Evolutionary conservation across 2,797 vertebrate genomes (phyloP), one percentile per base, ranked within the genome.

Genomic region (Rhynchotus rufescens): DNA sequence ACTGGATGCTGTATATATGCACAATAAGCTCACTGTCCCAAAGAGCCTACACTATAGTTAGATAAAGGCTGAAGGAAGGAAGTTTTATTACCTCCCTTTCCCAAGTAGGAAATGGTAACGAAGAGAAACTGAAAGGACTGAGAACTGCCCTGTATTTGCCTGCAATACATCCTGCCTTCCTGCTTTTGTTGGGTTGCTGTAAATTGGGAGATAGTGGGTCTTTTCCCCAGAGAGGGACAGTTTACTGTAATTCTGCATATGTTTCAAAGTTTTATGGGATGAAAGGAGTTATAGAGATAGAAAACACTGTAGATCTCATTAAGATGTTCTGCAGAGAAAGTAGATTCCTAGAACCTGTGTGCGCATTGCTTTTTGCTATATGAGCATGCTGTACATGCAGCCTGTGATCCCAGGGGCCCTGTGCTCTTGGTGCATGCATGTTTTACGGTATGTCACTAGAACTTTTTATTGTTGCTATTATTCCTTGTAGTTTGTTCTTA

Each of bases 101-200:
- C 92, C 93, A 96, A 95, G 86, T 95, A 93, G 95, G 92, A 96
- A 95, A 96, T 84, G 91, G 91, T 93, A 96, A 80, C 65, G 89
- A 79, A 82, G 89, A 93, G 96, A 93, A 96, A 82, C 93, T 87
- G 91, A 94, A 95, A 94, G 86, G 73, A n/a, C 67, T 85, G 82
- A 90, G 82, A 94, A 94, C 93, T 93, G 71, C 80, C 88, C 69
- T 94, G 80, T 92, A 94, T 92, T 95, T 94, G 91, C 93, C 84
- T 94, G 83, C 85, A 93, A 90, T 93, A 94, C 52, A 93, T 93
- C 95, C 93, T 95, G 92, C 94, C 94, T 91, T 94, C 93, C 93
- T 94, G 92, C 95, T 88, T 95, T 95, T 96, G 95, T 95, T 93
- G 90, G 91, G 74, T 34, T 92, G 85, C 86, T 92, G 49, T 67